These are phyloP conservation scores for Oryzias curvinotus DNA, from an alignment of 2,113 vertebrate genomes.

Conservation along the genomic window DNA sequence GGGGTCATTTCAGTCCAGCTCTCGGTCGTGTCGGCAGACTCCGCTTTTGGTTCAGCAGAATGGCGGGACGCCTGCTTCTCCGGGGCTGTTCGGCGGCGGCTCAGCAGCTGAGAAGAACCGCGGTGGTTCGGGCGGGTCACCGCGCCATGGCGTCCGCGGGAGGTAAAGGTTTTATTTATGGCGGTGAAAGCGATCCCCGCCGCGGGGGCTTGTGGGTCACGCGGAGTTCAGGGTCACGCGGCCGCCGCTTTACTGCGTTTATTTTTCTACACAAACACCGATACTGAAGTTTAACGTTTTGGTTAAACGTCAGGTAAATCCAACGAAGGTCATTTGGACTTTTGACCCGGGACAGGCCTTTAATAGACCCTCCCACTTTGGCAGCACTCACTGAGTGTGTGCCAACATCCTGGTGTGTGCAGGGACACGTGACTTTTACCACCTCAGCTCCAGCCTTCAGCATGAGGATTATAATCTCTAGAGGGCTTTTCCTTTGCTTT, in stretches of 20 bases:
- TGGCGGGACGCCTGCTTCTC: constrained; percentile 69
- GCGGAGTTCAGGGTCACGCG: no score
- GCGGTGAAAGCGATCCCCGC: background rate
- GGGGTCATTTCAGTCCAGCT: constrained; percentile 18
- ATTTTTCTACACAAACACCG: no score
- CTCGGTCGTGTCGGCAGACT: background rate
- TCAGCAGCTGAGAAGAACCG: constrained; percentile 21
- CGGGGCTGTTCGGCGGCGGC: constrained; percentile 36
- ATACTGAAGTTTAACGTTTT: no score
- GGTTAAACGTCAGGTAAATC: background rate
- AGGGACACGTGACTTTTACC: no score
- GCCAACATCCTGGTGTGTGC: constrained; percentile 39
- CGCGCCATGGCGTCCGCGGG: constrained; percentile 45
- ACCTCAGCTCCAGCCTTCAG: no score
- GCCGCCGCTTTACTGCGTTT: no score
- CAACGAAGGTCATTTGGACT: constrained; percentile 71
- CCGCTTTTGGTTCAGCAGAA: constrained; percentile 11
- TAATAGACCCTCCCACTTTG: constrained; percentile 57
- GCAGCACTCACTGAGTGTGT: constrained; percentile 40
- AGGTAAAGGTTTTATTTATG: constrained; percentile 29
- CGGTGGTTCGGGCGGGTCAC: constrained; percentile 4
- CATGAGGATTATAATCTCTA: background rate
- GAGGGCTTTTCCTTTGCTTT: no score
- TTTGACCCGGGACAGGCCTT: constrained; percentile 39
- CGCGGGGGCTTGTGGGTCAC: no score